Conservation (phyloP, 2,797 vertebrate species). For the Liasis olivaceus region DNA sequence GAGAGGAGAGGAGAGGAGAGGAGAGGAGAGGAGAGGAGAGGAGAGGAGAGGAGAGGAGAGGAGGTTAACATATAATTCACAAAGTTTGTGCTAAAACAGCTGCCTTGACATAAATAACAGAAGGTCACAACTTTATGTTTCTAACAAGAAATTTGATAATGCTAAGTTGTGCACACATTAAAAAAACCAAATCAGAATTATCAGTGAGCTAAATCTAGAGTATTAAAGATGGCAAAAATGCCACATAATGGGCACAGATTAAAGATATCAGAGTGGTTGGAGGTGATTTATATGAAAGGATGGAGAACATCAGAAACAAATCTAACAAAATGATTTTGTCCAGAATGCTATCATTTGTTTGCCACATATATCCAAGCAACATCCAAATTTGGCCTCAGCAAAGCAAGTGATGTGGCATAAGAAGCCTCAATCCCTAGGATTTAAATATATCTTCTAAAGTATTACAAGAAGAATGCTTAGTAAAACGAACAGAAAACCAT, state of each 20-base stretch:
- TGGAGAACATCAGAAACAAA: slow-evolving; percentile 15
- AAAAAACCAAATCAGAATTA: neutral
- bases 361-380: neutral
- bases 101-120: slow-evolving; percentile 26
- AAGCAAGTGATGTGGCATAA: slow-evolving; percentile 24
- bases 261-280: slow-evolving; percentile 19
- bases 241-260: neutral
- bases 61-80: slow-evolving; percentile 46
- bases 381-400: neutral
- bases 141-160: slow-evolving; percentile 39
- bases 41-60: neutral
- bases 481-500: slow-evolving; percentile 12
- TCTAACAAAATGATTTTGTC: neutral
- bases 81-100: slow-evolving; percentile 40
- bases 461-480: slow-evolving; percentile 2
- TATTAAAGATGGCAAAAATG: slow-evolving; percentile 30
- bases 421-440: neutral
- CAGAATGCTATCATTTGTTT: slow-evolving; percentile 24
- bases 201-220: slow-evolving; percentile 4
- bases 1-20: too few species aligned
- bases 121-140: slow-evolving; percentile 3
- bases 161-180: neutral
- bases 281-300: neutral
- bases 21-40: neutral
- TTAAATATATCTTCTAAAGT: slow-evolving; percentile 15